Percentiles rank a stretch among this genome's conserved stretches.
These are phyloP conservation scores for Drosophila subsilvestris DNA, from an alignment of 2,888 invertebrate species.

Conservation along the genomic window DNA sequence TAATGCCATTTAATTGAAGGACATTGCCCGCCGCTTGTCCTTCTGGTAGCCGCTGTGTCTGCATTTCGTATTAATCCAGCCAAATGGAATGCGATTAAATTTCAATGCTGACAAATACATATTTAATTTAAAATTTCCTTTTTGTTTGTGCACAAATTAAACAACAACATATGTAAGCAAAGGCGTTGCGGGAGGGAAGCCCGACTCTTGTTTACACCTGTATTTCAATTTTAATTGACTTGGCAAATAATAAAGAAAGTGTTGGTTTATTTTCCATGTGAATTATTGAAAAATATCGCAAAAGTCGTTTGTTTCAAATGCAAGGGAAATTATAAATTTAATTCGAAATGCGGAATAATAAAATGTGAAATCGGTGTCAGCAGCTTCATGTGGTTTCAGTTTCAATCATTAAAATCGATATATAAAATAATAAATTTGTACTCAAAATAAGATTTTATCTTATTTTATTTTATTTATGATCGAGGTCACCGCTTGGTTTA, in stretches of 20 bases:
- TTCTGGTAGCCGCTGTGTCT: background rate
- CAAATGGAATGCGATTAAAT: constrained; percentile 68
- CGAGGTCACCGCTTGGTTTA: no score
- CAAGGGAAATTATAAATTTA: constrained; percentile 7
- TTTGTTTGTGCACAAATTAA: constrained; percentile 29
- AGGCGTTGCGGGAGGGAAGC: constrained; percentile 23
- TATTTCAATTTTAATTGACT: constrained; percentile 74
- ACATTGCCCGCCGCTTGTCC: background rate
- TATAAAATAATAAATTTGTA: no score
- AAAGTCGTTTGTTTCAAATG: constrained; percentile 8
- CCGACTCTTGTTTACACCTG: constrained; percentile 65
- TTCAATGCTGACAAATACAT: constrained; percentile 68
- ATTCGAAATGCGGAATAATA: background rate
- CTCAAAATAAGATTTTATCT: no score
- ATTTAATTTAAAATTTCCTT: constrained; percentile 67
- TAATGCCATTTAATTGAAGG: constrained; percentile 53
- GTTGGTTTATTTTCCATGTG: background rate
- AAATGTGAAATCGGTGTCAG: background rate
- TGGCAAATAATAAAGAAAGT: constrained; percentile 57
- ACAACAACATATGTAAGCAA: constrained; percentile 43
- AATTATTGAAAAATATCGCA: constrained; percentile 27
- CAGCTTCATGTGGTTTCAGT: no score
- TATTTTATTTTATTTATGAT: no score
- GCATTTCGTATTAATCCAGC: constrained; percentile 32
- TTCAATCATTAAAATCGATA: no score